Base-by-base conservation (phyloP, 2,113 vertebrate genomes). In the Rhea americana region DNA sequence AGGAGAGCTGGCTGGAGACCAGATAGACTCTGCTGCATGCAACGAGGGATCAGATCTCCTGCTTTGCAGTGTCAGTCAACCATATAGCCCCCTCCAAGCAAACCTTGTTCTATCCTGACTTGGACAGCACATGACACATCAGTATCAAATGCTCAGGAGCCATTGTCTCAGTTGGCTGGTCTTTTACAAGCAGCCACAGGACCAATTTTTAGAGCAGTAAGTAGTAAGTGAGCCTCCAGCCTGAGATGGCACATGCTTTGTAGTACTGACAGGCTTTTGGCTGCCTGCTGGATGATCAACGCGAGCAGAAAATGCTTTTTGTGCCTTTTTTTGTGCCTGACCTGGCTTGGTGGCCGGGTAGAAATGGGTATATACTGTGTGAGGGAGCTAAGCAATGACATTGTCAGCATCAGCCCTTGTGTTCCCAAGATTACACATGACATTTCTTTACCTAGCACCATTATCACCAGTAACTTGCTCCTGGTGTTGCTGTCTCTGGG, bases 11-110 rank as follows among this genome's bases (percentile, higher is more conserved):
- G 45, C 45, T 47, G 45, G 45, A 47, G 45, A 47, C 17, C 45
- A 47, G 45, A 47, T 17, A 47, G 45, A 17, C 45, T 17, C 5
- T 51, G 35, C 13, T 82, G 21, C 10, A 9, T 7, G 41, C 56
- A n/a, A n/a, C 17, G 41, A 3, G 6, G 22, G 6, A 43, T 41
- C 41, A 43, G 19, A 30, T 85, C 37, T 78, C 17, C 74, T 89
- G 65, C 74, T 45, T 66, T 43, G 16, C 8, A 9, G 4, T 24
- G 15, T 39, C 72, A 56, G 51, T 3, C 48, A n/a, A 7, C 35
- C 11, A 15, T 26, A 6, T 18, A 16, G 3, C 2, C 5, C 5
- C 0, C 14, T 19, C 22, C 0, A 0, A 16, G 32, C 50, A 59
- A 3, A 28, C 26, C 59, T 70, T 39, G 13, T 4, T 9, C 63